Conservation (phyloP, 1,140 invertebrate genomes). For the Bombus superbus region DNA sequence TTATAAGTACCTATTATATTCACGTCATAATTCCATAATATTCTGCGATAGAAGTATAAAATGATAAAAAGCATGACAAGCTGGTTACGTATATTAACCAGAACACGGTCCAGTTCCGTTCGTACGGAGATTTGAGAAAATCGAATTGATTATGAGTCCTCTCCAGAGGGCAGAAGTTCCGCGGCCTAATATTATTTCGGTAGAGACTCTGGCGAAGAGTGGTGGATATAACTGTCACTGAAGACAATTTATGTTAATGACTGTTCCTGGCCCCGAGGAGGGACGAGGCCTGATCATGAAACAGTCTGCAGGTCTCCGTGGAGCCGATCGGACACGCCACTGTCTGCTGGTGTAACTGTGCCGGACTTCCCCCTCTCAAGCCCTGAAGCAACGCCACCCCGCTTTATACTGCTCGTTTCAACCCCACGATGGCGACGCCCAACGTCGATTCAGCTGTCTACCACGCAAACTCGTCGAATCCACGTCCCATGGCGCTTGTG, state of each 20-base stretch:
- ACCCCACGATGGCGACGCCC: conserved; percentile 81
- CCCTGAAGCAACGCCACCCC: conserved; percentile 62
- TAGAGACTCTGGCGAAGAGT: conserved; percentile 47
- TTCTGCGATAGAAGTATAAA: no score
- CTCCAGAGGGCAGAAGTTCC: not conserved
- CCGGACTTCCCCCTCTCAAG: conserved; percentile 39
- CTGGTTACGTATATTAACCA: not conserved
- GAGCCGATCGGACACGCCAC: conserved; percentile 73
- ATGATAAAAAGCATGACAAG: not conserved
- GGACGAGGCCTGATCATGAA: conserved; percentile 68
- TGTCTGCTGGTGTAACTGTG: conserved; percentile 34
- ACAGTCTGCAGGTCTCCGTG: conserved; percentile 78
- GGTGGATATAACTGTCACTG: conserved; percentile 81
- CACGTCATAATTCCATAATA: not conserved
- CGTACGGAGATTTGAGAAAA: not conserved
- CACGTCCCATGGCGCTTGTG: conserved; percentile 37
- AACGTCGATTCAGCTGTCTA: conserved; percentile 63
- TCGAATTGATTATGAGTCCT: not conserved
- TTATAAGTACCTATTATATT: not conserved
- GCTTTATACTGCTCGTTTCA: conserved; percentile 63
- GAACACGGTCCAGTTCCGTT: not conserved
- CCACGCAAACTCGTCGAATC: conserved; percentile 44
- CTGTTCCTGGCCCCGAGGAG: conserved; percentile 73
- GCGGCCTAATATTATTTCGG: conserved; percentile 41
- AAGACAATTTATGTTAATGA: conserved; percentile 84